Conservation (phyloP, 1,140 invertebrate species). For the Lucilia cuprina region DNA sequence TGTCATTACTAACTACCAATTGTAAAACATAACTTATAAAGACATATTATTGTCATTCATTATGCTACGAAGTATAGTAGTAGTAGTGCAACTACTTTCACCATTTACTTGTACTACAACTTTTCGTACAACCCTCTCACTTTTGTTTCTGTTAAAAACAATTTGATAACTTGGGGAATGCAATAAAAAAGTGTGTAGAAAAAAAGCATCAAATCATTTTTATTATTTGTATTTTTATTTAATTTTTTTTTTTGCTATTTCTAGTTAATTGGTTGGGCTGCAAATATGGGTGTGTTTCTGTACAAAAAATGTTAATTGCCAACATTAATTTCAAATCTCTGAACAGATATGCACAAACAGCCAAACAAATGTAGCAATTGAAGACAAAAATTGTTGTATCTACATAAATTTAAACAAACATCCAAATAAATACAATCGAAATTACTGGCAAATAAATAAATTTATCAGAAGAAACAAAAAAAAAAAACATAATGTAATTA, state of each 20-base stretch:
- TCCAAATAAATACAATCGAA: background rate
- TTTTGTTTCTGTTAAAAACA: too few relatives aligned
- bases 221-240: background rate
- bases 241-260: background rate
- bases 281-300: conserved; percentile 25
- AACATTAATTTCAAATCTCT: conserved; percentile 25
- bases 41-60: too few relatives aligned
- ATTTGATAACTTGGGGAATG: background rate
- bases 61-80: too few relatives aligned
- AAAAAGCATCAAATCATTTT: background rate
- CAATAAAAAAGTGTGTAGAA: background rate
- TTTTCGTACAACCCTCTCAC: too few relatives aligned
- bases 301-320: conserved; percentile 30
- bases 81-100: too few relatives aligned
- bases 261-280: conserved; percentile 17
- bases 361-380: background rate
- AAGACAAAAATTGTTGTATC: background rate
- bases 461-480: background rate
- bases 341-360: background rate
- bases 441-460: conserved; percentile 14
- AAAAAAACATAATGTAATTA: conserved; percentile 11
- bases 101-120: too few relatives aligned
- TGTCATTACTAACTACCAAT: too few relatives aligned
- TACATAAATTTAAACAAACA: background rate
- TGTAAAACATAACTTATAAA: too few relatives aligned